Evolutionary conservation across 2,797 vertebrate genomes (phyloP), one percentile per base, ranked within the genome.

Genomic region (Alectoris magna): DNA sequence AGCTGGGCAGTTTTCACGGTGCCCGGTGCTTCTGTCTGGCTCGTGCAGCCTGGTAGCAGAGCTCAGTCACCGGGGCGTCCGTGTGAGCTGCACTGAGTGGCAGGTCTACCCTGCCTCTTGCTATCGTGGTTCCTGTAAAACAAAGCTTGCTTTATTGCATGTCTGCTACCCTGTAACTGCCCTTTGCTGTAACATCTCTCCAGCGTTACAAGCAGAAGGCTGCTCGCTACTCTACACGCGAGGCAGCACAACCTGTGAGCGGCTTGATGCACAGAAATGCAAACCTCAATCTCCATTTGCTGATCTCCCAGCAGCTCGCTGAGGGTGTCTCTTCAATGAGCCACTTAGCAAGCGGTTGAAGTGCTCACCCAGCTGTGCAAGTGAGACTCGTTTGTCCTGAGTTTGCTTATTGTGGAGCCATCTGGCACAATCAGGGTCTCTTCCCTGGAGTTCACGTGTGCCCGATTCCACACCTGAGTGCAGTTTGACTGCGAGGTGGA

Each of bases 341-440:
- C 24, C 8, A 38, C 22, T 74, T 77, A 14, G 21, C 5, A 6
- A 7, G 1, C 5, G 44, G 44, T 29, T 23, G 6, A 38, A 55
- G 38, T 31, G 53, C 31, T 91, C 53, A 13, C 69, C 36, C 39
- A 49, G 0, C 41, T 0, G 0, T 59, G 48, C 31, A 41, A 53
- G 11, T 24, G 62, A 56, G n/a, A 15, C 7, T 53, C 12, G 11
- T 56, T 67, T 29, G 34, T 48, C 27, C 64, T 31, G 23, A 19
- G 23, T 39, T 63, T 81, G 38, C 34, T 64, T 76, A 60, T 21
- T 2, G 0, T 13, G 86, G 14, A 71, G 18, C 13, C 56, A 38
- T 9, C 27, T 11, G 39, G 39, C 13, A 41, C 24, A 84, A 67
- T 0, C 17, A 7, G 36, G 39, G 16, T 0, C 34, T 27, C 0